These are phyloP conservation scores for Tribolium freemani DNA, from an alignment of 2,888 invertebrate species.

Conservation along the genomic window DNA sequence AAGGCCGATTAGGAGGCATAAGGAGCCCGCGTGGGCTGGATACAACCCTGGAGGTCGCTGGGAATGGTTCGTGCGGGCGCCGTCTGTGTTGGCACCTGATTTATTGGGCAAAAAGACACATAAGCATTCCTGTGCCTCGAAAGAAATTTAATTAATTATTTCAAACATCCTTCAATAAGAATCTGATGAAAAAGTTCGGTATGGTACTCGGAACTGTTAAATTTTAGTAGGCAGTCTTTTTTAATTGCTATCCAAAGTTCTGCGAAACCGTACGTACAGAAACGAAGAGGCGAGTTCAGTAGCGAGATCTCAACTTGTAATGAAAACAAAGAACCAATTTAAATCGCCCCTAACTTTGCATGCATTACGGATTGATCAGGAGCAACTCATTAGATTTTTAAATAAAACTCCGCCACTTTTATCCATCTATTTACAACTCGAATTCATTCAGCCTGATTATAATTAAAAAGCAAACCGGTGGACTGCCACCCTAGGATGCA, in stretches of 20 bases:
- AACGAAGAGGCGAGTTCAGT: constrained; percentile 23
- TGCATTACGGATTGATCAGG: constrained; percentile 53
- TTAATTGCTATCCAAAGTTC: constrained; percentile 65
- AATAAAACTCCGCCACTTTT: constrained; percentile 37
- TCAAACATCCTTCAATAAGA: constrained; percentile 67
- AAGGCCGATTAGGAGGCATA: not conserved
- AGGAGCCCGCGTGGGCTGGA: constrained; percentile 14
- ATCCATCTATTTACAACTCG: constrained; percentile 25
- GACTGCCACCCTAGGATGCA: constrained; percentile 5
- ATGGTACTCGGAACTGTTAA: constrained; percentile 68
- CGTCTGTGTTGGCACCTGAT: constrained; percentile 66
- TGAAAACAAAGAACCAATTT: constrained; percentile 65
- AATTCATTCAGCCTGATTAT: constrained; percentile 24
- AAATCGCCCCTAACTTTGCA: constrained; percentile 62
- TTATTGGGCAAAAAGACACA: constrained; percentile 66
- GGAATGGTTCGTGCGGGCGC: constrained; percentile 64
- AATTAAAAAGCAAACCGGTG: constrained; percentile 27
- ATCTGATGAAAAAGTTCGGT: constrained; percentile 66
- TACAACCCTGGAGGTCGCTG: constrained; percentile 55
- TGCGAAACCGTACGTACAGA: constrained; percentile 53
- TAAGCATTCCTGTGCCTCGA: constrained; percentile 65
- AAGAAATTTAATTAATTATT: constrained; percentile 70
- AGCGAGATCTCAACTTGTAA: constrained; percentile 53
- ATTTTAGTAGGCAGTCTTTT: constrained; percentile 62
- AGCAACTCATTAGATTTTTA: constrained; percentile 40